Conservation (phyloP, 2,113 vertebrate species). For the Misgurnus anguillicaudatus region DNA sequence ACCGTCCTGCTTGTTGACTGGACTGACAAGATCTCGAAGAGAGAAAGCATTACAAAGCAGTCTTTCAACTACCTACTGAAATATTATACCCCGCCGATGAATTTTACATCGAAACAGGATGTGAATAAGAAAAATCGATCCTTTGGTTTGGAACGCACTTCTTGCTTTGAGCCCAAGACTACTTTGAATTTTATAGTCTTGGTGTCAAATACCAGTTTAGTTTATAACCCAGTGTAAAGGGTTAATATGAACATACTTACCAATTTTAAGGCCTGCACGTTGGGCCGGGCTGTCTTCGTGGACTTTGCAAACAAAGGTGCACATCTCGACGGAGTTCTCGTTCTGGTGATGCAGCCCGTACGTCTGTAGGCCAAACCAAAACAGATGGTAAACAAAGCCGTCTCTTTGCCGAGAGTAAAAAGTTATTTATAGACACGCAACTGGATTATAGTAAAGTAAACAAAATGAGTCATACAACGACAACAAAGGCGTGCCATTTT, state of each 20-base stretch:
- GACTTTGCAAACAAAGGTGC: constrained; percentile 94
- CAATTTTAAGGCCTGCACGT: constrained; percentile 85
- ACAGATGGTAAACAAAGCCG: not conserved
- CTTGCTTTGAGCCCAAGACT: not conserved
- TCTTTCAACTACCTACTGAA: not conserved
- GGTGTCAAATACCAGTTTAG: constrained; percentile 42
- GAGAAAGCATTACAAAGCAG: constrained; percentile 39
- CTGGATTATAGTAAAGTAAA: constrained; percentile 4
- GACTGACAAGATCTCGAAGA: constrained; percentile 19
- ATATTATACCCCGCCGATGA: not conserved
- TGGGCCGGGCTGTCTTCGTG: constrained; percentile 87
- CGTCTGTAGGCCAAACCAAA: constrained; percentile 75
- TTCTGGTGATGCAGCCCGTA: constrained; percentile 93
- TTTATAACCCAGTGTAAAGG: constrained; percentile 16
- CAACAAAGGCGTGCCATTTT: constrained; percentile 6
- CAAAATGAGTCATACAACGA: constrained; percentile 2
- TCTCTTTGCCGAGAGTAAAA: not conserved
- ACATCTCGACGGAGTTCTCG: constrained; percentile 92
- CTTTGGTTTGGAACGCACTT: not conserved
- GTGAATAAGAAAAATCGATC: not conserved
- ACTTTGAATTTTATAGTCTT: constrained; percentile 13
- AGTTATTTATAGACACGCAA: not conserved
- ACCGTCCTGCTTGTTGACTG: constrained; percentile 55
- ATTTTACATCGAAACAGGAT: constrained; percentile 15
- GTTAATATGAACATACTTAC: constrained; percentile 71